Base-by-base conservation (phyloP, 2,888 invertebrate genomes). In the Torymus auratus region DNA sequence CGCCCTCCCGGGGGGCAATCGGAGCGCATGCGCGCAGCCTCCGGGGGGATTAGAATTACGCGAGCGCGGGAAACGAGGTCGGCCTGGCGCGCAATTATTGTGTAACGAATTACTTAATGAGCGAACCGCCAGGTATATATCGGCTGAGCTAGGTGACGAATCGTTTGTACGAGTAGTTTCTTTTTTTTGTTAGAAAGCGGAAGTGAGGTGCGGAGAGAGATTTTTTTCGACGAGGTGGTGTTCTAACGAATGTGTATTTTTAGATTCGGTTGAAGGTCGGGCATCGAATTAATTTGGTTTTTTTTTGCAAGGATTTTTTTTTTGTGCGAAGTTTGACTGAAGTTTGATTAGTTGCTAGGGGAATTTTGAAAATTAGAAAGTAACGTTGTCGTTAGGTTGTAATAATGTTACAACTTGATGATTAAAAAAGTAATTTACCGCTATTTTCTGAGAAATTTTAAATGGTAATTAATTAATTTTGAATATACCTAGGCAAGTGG, bases 91-190 rank as follows among this genome's bases (percentile, higher is more conserved):
- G 55, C 79, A 41, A 79, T 64, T 65, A 73, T 82, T 79, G 76
- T 65, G 82, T 62, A 82, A 82, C 76, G 68, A 82, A 79, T 82
- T 82, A 80, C 72, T 79, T 73, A 82, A 82, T 70, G 76, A 77
- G 20, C 68, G 69, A 79, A 64, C 7, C 41, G 41, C 41, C 41
- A 7, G 41, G 41, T 41, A 41, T 41, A 41, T 41, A 41, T 41
- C 7, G 41, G 41, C 41, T 41, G 41, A 41, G n/a, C n/a, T n/a
- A n/a, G 41, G 7, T 41, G 41, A 41, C 41, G 41, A 41, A 41
- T 41, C 41, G 41, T 41, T 41, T 41, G 7, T 41, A 41, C 41
- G 7, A 7, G 41, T 41, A 41, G 14, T 23, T 62, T 62, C 13
- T 62, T 62, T 62, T 10, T 13, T 62, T 62, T 14, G 23, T 14